These are phyloP conservation scores for Tipula confusa DNA, from an alignment of 2,888 invertebrate genomes.

Conservation along the genomic window DNA sequence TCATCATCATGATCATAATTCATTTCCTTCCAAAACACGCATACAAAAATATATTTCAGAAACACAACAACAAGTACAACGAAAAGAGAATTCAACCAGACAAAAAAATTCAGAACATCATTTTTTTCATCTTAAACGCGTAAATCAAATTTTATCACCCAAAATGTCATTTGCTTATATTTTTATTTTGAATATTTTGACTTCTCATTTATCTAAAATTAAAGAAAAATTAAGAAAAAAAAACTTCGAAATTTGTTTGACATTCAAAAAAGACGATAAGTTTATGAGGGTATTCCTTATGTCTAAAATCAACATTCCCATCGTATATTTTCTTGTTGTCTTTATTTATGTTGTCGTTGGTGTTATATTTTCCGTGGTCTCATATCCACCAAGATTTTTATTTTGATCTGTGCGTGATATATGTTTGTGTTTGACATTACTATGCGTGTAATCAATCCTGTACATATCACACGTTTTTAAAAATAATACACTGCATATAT, in stretches of 20 bases:
- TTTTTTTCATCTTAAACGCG: neutral
- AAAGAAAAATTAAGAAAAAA: neutral
- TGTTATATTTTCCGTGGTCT: neutral
- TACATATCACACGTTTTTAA: neutral
- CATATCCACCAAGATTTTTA: neutral
- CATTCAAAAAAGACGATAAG: conserved; percentile 35
- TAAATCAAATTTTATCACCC: conserved; percentile 32
- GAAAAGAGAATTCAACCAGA: conserved; percentile 15
- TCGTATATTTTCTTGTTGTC: conserved; percentile 33
- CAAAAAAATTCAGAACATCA: neutral
- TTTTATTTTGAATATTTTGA: conserved; percentile 25
- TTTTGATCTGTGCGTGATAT: neutral
- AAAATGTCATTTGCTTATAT: conserved; percentile 29
- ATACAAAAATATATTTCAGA: neutral
- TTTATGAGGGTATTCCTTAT: conserved; percentile 29
- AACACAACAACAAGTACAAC: neutral
- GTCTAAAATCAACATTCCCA: conserved; percentile 36
- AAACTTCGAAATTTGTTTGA: conserved; percentile 34
- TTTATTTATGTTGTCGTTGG: neutral
- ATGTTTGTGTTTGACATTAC: neutral
- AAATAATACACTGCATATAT: neutral
- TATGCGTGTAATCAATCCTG: neutral
- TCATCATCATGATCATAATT: conserved; percentile 12
- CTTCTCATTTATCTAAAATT: conserved; percentile 36
- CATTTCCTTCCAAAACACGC: neutral